Evolutionary conservation across 2,113 vertebrate species (phyloP), one percentile per base, ranked within the genome.

Genomic region (Muntiacus muntjak): DNA sequence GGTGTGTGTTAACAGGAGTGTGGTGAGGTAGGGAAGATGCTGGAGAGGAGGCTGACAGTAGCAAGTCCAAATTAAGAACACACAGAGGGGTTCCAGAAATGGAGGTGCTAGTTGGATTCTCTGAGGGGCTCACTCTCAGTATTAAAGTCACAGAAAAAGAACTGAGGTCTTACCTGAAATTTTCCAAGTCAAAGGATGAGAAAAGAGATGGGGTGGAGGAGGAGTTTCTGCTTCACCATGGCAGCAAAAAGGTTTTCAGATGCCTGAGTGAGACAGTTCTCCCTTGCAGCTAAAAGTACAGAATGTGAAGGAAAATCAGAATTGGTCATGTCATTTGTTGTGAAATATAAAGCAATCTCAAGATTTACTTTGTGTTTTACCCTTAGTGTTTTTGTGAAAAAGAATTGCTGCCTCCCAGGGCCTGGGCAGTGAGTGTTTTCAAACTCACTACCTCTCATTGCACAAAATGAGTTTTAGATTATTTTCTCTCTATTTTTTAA

Each of bases 31-130:
- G 97, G 55, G 92, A 97, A 98, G 97, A 96, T 95, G 96, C 97
- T 98, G 92, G 96, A 98, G 97, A 98, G 89, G 97, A 98, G 97
- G 96, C 93, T 98, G 98, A 94, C 95, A 98, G 93, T 96, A 94
- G 94, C 96, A 98, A 98, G 94, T 96, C 97, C 98, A 97, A 97
- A 98, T 98, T 98, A 95, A 91, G 98, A 98, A 98, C 97, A 52
- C 85, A 78, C 2, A 13, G 57, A 98, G 94, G 95, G 55, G 15
- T 86, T 92, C 87, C 57, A 92, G 91, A 96, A 96, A 92, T 83
- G 76, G 62, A 97, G 60, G 60, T 97, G 89, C 81, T 94, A 76
- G 92, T 26, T 92, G 82, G 64, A 91, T 74, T 95, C 92, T 95
- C 82, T 52, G 50, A 87, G 92, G 52, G 45, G 85, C n/a, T 95